phyloP scores from a whole-genome alignment of 1,140 invertebrate species.

The Tetraneura akinire region DNA sequence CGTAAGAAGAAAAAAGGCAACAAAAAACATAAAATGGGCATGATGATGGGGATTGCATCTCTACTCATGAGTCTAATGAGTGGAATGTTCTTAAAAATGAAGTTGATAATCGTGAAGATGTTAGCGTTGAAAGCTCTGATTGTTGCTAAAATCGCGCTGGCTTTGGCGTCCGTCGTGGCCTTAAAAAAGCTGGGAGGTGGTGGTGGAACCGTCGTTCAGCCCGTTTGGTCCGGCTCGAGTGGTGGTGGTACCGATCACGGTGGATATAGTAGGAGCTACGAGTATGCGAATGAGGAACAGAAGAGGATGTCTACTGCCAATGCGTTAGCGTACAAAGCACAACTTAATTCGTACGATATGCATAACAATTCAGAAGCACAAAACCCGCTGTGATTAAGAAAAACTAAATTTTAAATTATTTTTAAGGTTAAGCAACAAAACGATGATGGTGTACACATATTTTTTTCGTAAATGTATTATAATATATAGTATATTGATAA shows the following conservation, averaged over 20 bases:
- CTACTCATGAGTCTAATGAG: neutral
- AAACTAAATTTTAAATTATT: too few relatives aligned
- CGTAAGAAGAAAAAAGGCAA: neutral
- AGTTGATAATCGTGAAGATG: neutral
- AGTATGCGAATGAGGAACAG: too few relatives aligned
- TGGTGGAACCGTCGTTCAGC: neutral
- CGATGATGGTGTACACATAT: constrained; percentile 21
- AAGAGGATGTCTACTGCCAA: neutral
- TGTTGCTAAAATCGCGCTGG: neutral
- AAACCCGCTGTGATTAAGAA: too few relatives aligned
- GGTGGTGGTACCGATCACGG: neutral
- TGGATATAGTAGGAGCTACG: constrained; percentile 13
- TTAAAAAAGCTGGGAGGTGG: neutral
- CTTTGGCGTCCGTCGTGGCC: neutral
- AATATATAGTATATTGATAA: neutral
- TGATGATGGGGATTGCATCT: constrained; percentile 4
- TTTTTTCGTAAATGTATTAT: neutral
- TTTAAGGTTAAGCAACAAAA: too few relatives aligned
- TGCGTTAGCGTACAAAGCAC: constrained; percentile 3
- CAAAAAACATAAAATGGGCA: constrained; percentile 6
- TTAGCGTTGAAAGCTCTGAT: constrained; percentile 2
- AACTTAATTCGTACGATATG: too few relatives aligned
- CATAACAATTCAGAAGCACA: too few relatives aligned
- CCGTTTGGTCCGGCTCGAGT: neutral
- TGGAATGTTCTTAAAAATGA: neutral